Conservation (phyloP, 2,797 vertebrate genomes). For the Pelodytes ibericus region DNA sequence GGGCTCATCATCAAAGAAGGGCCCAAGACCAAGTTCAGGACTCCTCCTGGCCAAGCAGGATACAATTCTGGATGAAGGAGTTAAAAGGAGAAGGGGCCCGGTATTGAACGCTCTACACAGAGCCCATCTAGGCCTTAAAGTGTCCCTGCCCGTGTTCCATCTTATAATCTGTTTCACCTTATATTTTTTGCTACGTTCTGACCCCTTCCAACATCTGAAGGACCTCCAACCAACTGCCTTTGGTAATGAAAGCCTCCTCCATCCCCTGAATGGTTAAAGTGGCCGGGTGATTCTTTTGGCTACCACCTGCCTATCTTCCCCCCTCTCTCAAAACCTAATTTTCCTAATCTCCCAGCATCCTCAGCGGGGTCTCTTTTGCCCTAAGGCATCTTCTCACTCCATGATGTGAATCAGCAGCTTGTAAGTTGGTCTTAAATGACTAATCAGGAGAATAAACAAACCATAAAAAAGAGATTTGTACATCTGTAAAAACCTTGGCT, state of each 20-base stretch:
- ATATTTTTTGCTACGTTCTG: neutral
- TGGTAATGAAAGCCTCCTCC: no score
- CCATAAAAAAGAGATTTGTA: constrained; percentile 15
- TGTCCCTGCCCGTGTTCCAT: neutral
- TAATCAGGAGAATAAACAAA: constrained; percentile 42
- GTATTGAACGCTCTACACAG: no score
- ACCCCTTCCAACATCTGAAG: neutral
- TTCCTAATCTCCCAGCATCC: constrained; percentile 3
- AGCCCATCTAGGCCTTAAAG: no score
- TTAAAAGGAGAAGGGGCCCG: no score
- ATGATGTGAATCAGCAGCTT: neutral
- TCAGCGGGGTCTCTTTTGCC: neutral
- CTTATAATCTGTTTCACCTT: neutral
- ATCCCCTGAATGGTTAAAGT: neutral
- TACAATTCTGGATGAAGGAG: no score
- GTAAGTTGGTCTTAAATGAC: constrained; percentile 1
- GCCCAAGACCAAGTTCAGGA: no score
- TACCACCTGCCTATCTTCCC: neutral
- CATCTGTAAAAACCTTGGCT: constrained; percentile 11
- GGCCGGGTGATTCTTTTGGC: neutral
- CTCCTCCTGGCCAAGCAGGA: no score
- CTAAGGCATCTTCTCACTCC: neutral
- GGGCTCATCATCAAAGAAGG: no score
- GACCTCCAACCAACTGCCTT: no score
- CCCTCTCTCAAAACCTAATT: neutral